A percentile compares a stretch with the other conserved stretches of the same genome.
Evolutionary conservation across 2,113 vertebrate genomes (phyloP).

Genomic region (Aptenodytes forsteri): DNA sequence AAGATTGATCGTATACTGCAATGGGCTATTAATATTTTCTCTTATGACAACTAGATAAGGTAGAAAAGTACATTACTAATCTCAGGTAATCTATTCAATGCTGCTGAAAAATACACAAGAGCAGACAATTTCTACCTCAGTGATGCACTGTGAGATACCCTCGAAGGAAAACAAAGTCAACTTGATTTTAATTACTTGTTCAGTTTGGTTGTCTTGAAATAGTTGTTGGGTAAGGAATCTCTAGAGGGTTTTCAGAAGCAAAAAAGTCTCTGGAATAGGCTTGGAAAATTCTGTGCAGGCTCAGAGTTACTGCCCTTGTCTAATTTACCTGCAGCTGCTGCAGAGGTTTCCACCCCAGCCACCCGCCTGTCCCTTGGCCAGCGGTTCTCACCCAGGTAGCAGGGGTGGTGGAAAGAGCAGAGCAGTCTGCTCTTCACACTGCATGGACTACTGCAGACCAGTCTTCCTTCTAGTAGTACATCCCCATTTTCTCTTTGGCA

Average conservation of each 20-base stretch:
- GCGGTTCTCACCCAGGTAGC: not conserved
- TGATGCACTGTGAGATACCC: not conserved
- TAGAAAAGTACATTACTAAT: not conserved
- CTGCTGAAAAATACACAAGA: not conserved
- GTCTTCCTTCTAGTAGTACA: not conserved
- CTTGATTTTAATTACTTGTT: constrained; percentile 1
- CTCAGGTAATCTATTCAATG: not conserved
- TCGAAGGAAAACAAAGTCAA: not conserved
- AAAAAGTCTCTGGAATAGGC: not conserved
- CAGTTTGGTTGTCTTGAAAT: not conserved
- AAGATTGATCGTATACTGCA: not conserved
- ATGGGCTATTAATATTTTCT: not conserved
- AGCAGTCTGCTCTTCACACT: not conserved
- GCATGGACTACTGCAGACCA: not conserved
- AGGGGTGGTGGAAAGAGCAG: not conserved
- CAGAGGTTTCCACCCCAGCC: not conserved
- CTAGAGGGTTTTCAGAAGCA: not conserved
- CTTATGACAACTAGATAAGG: not conserved
- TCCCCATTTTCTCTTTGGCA: not conserved
- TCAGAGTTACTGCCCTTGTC: not conserved
- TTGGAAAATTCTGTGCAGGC: not conserved
- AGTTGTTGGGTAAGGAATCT: not conserved
- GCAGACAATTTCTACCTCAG: not conserved
- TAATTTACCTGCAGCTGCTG: not conserved
- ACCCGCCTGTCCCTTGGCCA: not conserved